Conservation (phyloP, 2,113 vertebrate species). For the Cettia cetti region DNA sequence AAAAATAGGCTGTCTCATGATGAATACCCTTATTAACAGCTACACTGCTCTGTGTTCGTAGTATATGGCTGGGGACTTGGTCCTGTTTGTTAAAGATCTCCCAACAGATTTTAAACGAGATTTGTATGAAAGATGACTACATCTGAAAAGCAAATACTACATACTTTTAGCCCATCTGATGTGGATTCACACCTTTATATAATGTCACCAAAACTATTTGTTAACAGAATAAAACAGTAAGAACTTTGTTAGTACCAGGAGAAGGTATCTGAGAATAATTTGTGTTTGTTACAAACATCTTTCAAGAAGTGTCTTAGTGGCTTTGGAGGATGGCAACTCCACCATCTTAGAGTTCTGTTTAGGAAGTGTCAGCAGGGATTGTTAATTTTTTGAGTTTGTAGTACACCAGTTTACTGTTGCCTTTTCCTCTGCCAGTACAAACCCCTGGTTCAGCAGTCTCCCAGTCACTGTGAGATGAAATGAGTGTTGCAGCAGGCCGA, state of each 20-base stretch:
- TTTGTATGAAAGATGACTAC: slow-evolving; percentile 68
- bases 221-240: neutral
- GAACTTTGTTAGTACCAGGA: neutral
- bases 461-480: neutral
- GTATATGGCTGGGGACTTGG: slow-evolving; percentile 65
- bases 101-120: slow-evolving; percentile 65
- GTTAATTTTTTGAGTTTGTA: neutral
- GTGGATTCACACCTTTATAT: neutral
- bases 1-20: slow-evolving; percentile 79
- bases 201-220: neutral
- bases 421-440: neutral
- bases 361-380: neutral
- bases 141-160: slow-evolving; percentile 68
- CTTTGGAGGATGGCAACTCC: neutral
- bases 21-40: slow-evolving; percentile 89
- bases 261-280: neutral
- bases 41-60: slow-evolving; percentile 73
- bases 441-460: neutral
- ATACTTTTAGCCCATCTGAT: slow-evolving; percentile 51
- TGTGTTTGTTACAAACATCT: neutral
- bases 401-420: neutral
- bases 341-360: neutral
- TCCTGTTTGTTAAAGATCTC: slow-evolving; percentile 64
- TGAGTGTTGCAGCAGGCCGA: neutral
- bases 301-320: neutral